Base-by-base conservation (phyloP, 2,797 vertebrate species). In the Limosa lapponica region DNA sequence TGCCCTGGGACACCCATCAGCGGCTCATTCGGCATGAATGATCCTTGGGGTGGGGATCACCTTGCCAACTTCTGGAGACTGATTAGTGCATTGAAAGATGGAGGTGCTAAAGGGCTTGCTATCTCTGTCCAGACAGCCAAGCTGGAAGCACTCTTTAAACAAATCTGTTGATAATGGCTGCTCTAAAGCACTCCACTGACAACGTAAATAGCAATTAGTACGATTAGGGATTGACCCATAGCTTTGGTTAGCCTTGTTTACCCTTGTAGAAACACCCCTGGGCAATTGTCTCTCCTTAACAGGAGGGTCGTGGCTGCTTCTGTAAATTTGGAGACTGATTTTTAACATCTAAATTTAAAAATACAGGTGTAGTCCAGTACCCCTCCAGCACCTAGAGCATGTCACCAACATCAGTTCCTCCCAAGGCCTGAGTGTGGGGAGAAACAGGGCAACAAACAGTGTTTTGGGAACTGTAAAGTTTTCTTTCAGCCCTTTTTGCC, bases 121-220 rank as follows among this genome's bases (percentile, higher is more conserved):
- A 19, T 57, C 61, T 95, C 85, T 92, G 86, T 93, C 74, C 13
- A 28, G 24, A 54, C 24, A 43, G 34, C 65, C 66, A 78, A 51
- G 58, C 74, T 90, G 93, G 91, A 67, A 93, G 48, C 66, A 13
- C 52, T 85, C 80, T 78, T 80, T 58, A 79, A 79, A 90, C 89
- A 93, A 75, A 85, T 28, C 43, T 74, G 57, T 70, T 87, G 79
- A 48, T 66, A 71, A 49, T 72, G 86, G 91, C 71, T 57, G 54
- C 92, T 87, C 73, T 73, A 65, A 87, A 92, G 32, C 71, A 57
- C 75, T 84, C 73, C 14, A 3, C 23, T 51, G 91, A 82, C 89
- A 90, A 84, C 82, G 93, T 88, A 93, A 95, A 92, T 49, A 95
- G 55, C 83, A 90, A 93, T 95, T 95, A 95, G 86, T 36, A 46